Percentiles rank a stretch among this genome's conserved stretches.
phyloP scores from a whole-genome alignment of 2,888 invertebrate species.

The Urechis unicinctus region DNA sequence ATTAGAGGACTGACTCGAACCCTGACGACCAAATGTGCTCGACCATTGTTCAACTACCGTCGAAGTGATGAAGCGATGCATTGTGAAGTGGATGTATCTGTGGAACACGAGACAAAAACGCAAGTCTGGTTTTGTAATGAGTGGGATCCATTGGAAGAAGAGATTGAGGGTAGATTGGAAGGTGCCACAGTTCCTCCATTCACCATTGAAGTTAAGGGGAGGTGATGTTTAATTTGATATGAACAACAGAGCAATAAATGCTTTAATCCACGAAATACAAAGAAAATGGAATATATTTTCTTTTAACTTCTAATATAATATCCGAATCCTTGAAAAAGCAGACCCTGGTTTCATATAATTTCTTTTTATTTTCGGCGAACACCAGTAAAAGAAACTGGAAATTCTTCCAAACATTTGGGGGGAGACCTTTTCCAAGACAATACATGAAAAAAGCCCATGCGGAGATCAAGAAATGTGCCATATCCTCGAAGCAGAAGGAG shows the following conservation, averaged over 20 bases:
- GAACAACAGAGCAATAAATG: too few species aligned
- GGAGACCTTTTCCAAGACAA: slow-evolving; percentile 17
- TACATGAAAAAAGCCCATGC: slow-evolving; percentile 15
- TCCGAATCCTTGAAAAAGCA: too few species aligned
- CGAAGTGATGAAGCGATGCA: too few species aligned
- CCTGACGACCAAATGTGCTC: too few species aligned
- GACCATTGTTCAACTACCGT: too few species aligned
- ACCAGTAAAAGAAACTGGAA: slow-evolving; percentile 9
- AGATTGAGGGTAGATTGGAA: slow-evolving; percentile 21
- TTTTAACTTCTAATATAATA: too few species aligned
- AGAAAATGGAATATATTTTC: too few species aligned
- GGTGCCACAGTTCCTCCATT: slow-evolving; percentile 18
- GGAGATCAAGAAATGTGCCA: slow-evolving; percentile 20
- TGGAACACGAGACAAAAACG: neutral
- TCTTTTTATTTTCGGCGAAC: neutral
- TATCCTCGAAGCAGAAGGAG: slow-evolving; percentile 20
- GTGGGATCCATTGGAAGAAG: slow-evolving; percentile 24
- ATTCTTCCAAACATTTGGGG: slow-evolving; percentile 16
- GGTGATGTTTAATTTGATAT: neutral
- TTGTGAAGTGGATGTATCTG: too few species aligned
- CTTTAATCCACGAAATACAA: too few species aligned
- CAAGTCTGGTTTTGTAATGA: slow-evolving; percentile 22
- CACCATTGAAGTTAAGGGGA: slow-evolving; percentile 22
- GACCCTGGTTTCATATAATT: neutral
- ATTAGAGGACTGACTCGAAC: too few species aligned